phyloP scores from a whole-genome alignment of 2,888 invertebrate genomes.

The Epinotia demarniana region DNA sequence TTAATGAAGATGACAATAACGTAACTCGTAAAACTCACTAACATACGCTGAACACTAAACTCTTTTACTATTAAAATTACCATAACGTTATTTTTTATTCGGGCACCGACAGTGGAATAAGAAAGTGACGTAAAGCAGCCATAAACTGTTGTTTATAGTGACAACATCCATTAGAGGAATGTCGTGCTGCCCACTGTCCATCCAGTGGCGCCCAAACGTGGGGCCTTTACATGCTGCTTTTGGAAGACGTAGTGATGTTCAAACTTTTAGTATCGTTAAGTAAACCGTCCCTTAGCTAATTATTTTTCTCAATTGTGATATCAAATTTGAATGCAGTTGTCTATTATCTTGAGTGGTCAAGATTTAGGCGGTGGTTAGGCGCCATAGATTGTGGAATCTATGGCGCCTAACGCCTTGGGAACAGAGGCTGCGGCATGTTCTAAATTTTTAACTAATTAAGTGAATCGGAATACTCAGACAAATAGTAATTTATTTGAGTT shows the following conservation, averaged over 20 bases:
- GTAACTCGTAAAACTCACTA: conserved; percentile 34
- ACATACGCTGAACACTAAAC: conserved; percentile 37
- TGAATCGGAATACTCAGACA: no score
- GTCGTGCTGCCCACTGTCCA: conserved; percentile 52
- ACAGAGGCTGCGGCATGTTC: no score
- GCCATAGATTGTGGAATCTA: no score
- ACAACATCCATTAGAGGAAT: conserved; percentile 69
- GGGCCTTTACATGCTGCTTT: conserved; percentile 61
- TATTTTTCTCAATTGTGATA: not conserved
- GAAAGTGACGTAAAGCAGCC: conserved; percentile 39
- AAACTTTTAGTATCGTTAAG: not conserved
- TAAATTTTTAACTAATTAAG: no score
- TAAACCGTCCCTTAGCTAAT: not conserved
- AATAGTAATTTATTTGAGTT: no score
- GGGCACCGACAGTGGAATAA: conserved; percentile 36
- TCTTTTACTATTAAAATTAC: conserved; percentile 45
- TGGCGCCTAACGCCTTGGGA: not conserved
- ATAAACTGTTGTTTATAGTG: conserved; percentile 65
- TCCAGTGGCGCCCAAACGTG: conserved; percentile 59
- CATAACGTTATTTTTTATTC: conserved; percentile 43
- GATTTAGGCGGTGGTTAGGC: no score
- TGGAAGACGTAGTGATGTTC: conserved; percentile 54
- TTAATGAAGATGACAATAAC: conserved; percentile 11
- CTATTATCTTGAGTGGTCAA: not conserved
- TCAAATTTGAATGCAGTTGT: not conserved